These are phyloP conservation scores for Saccopteryx leptura DNA, from an alignment of 2,113 vertebrate genomes.

Conservation along the genomic window DNA sequence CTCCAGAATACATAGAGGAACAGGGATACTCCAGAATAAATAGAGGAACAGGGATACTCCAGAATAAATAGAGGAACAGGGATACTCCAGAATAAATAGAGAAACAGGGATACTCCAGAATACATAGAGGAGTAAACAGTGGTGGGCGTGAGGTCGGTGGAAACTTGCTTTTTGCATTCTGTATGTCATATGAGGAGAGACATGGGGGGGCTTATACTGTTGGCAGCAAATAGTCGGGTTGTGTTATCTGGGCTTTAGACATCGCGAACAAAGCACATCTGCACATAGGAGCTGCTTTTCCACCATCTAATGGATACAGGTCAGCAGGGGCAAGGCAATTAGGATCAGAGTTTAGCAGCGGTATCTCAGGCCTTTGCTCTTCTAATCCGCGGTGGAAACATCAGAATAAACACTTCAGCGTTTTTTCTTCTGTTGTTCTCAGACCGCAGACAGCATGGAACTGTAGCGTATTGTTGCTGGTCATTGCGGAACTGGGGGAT, in stretches of 20 bases:
- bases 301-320: not conserved
- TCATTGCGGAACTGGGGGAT: not conserved
- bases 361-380: not conserved
- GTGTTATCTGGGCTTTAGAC: not conserved
- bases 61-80: too few species aligned
- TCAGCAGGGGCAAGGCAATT: not conserved
- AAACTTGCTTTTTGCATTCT: not conserved
- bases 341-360: not conserved
- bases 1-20: too few species aligned
- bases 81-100: too few species aligned
- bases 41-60: not conserved
- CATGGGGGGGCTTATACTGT: not conserved
- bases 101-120: too few species aligned
- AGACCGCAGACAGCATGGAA: not conserved
- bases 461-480: not conserved
- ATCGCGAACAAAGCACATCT: not conserved
- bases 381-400: constrained; percentile 9
- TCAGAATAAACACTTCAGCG: constrained; percentile 34
- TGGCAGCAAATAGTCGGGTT: not conserved
- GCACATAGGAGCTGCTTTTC: not conserved
- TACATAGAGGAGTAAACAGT: not conserved
- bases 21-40: too few species aligned
- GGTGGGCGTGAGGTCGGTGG: not conserved
- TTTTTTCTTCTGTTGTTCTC: not conserved
- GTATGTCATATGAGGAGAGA: not conserved